Evolutionary conservation across 2,888 invertebrate genomes (phyloP).

Genomic region (Stegophylla sp.): DNA sequence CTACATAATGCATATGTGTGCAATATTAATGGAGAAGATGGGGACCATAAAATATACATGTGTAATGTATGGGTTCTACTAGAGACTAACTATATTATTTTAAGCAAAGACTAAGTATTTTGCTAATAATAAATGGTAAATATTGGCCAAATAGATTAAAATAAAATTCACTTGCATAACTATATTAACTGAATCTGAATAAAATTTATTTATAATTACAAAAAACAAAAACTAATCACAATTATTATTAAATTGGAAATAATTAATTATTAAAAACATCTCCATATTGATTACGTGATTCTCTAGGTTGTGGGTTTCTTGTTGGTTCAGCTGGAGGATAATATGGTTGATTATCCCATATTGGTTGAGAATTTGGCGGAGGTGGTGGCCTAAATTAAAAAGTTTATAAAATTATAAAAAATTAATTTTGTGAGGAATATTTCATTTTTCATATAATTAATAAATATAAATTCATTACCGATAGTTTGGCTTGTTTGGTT

Average conservation of each 20-base stretch:
- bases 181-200: background rate
- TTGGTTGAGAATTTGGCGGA: constrained; percentile 34
- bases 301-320: background rate
- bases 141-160: too few relatives aligned
- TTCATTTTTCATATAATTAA: too few relatives aligned
- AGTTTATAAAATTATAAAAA: too few relatives aligned
- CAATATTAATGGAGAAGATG: too few relatives aligned
- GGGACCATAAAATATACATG: too few relatives aligned
- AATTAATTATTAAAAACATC: constrained; percentile 34
- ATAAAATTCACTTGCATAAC: too few relatives aligned
- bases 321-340: constrained; percentile 9
- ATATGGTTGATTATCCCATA: constrained; percentile 42
- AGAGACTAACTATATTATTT: too few relatives aligned
- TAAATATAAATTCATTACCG: constrained; percentile 64
- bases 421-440: too few relatives aligned
- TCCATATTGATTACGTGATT: constrained; percentile 49
- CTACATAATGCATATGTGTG: too few relatives aligned
- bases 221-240: constrained; percentile 44
- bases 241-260: background rate
- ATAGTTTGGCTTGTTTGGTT: constrained; percentile 64
- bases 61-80: too few relatives aligned
- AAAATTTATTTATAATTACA: constrained; percentile 3
- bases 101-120: too few relatives aligned
- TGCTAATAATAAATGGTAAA: too few relatives aligned
- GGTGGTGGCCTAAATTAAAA: constrained; percentile 16